Percentiles rank a stretch among this genome's conserved stretches.
Conservation (phyloP, 2,113 vertebrate species). For the Cynopterus brachyotis region DNA sequence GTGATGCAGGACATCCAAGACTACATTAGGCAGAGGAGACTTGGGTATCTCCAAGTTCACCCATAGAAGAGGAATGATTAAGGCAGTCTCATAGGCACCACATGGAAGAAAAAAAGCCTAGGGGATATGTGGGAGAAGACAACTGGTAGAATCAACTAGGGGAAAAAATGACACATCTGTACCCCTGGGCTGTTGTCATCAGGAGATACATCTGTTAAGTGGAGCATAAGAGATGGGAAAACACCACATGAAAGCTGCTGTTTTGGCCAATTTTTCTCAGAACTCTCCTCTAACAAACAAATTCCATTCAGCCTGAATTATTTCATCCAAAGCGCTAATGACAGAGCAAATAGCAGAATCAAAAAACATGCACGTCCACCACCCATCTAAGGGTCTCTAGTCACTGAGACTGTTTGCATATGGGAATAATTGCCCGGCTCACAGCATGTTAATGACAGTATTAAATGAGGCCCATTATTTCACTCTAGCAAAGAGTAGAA, state of each 20-base stretch:
- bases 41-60: neutral
- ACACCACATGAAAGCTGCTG: neutral
- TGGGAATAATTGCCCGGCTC: neutral
- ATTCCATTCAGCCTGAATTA: neutral
- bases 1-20: neutral
- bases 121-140: neutral
- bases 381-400: neutral
- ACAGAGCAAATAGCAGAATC: neutral
- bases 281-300: conserved; percentile 1
- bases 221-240: neutral
- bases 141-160: neutral
- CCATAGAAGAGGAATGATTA: neutral
- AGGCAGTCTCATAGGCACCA: neutral
- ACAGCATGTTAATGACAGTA: neutral
- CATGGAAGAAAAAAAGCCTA: neutral
- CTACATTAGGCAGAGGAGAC: accelerated
- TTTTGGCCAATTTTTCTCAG: neutral
- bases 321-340: neutral
- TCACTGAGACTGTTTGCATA: neutral
- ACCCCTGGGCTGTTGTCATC: neutral
- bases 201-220: neutral
- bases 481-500: neutral
- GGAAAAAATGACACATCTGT: neutral
- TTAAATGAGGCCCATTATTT: conserved; percentile 48
- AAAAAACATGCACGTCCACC: neutral